Base-by-base conservation (phyloP, 2,113 vertebrate genomes). In the Natator depressus region DNA sequence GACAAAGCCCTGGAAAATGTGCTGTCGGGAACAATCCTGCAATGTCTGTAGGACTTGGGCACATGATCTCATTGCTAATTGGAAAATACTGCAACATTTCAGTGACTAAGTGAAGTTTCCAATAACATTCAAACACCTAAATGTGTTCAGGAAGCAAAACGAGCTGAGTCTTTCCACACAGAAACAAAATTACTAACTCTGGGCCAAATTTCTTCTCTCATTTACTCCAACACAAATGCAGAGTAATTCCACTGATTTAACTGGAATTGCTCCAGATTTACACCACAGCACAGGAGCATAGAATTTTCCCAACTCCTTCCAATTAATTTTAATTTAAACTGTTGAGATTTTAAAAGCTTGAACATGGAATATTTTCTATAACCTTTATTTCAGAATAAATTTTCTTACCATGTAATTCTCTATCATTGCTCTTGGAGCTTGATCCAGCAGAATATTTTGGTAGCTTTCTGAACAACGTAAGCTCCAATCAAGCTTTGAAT, bases 1-100 rank as follows among this genome's bases (percentile, higher is more conserved):
- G 90, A 90, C 38, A 90, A 91, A 94, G 92, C 87, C 88, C 85
- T 95, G 93, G 90, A 95, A 97, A 96, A 94, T 79, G 85, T 2
- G 27, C 24, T 57, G 47, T 0, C 54, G 69, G 79, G 89, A 97
- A 94, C 42, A 95, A 85, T 95, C 46, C 51, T 84, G 24, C 88
- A 24, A 80, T 91, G 59, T 90, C 84, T 91, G 17, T 85, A 86
- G 59, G 8, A 69, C 42, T 42, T 25, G 13, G 46, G 75, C 42
- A 25, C 31, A 93, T 93, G 79, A 95, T n/a, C 20, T 95, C 96
- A 92, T 80, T 47, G 38, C 0, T 0, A 59, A n/a, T 38, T 90
- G 94, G 92, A 95, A 97, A 96, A 91, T 65, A 88, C 0, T 80
- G 91, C 91, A 94, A 87, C 8, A 38, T 92, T 96, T 92, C 87